Evolutionary conservation across 1,140 invertebrate genomes (phyloP).

Genomic region (Ceratoteleas bidentatus): DNA sequence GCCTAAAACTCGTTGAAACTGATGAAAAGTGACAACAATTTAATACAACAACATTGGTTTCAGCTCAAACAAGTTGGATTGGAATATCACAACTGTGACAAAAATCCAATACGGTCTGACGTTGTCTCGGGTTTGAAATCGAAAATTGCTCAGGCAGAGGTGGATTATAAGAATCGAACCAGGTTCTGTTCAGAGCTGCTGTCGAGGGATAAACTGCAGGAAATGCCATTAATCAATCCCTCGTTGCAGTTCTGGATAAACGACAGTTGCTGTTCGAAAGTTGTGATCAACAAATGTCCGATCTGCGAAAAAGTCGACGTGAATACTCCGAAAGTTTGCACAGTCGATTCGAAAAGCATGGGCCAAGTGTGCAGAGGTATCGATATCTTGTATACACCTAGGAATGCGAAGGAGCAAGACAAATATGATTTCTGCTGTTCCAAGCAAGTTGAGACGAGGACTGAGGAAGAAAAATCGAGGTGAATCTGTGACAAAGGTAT

Average conservation of each 20-base stretch:
- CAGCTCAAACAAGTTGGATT: conserved; percentile 85
- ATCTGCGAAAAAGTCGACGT: conserved; percentile 64
- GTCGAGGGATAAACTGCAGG: conserved; percentile 47
- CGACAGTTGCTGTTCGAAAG: conserved; percentile 76
- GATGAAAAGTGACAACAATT: conserved; percentile 5
- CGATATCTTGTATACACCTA: conserved; percentile 71
- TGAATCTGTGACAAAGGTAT: too few species aligned
- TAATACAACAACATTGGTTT: conserved; percentile 16
- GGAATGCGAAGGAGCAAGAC: conserved; percentile 39
- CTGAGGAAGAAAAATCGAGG: conserved; percentile 12
- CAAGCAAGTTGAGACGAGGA: conserved; percentile 18
- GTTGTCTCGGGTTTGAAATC: conserved; percentile 69
- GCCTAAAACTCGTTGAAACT: neutral
- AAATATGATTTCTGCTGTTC: conserved; percentile 67
- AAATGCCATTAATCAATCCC: conserved; percentile 53
- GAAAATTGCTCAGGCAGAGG: conserved; percentile 64
- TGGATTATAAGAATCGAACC: conserved; percentile 59
- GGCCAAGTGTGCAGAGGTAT: conserved; percentile 68
- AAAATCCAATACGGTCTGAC: conserved; percentile 78
- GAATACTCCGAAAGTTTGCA: conserved; percentile 62
- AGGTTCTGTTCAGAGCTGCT: conserved; percentile 64
- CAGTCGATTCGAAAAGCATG: conserved; percentile 35
- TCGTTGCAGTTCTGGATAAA: conserved; percentile 78
- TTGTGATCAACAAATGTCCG: conserved; percentile 77
- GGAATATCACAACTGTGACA: conserved; percentile 86